Percentiles rank a stretch among this genome's conserved stretches.
Conservation (phyloP, 2,797 vertebrate species). For the Microctenopoma steveboyesi region DNA sequence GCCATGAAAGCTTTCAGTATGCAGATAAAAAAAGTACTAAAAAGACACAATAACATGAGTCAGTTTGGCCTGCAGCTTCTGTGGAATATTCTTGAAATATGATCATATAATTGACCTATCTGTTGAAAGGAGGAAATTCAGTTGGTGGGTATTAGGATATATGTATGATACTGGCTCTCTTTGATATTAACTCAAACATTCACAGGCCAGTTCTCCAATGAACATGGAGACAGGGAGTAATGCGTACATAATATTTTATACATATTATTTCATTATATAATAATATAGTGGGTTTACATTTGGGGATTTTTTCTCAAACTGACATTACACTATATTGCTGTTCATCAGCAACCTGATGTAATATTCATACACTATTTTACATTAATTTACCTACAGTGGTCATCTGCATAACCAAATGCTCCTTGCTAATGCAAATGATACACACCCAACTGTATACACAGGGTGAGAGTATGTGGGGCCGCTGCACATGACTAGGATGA, state of each 20-base stretch:
- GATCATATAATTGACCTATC: slow-evolving; percentile 46
- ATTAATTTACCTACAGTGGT: slow-evolving; percentile 28
- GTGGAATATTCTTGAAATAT: slow-evolving; percentile 48
- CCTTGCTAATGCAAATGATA: slow-evolving; percentile 29
- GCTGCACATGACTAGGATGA: slow-evolving; percentile 1
- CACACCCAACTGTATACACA: slow-evolving; percentile 8
- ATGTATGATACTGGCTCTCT: slow-evolving; percentile 31
- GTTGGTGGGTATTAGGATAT: slow-evolving; percentile 14
- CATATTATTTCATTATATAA: too few relatives aligned
- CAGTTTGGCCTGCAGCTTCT: slow-evolving; percentile 47
- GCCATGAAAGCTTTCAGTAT: slow-evolving; percentile 47
- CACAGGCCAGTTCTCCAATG: slow-evolving; percentile 1
- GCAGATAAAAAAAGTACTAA: slow-evolving; percentile 41
- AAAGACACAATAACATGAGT: slow-evolving; percentile 57
- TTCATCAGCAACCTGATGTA: slow-evolving; percentile 2
- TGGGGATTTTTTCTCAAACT: neutral
- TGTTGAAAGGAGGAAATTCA: slow-evolving; percentile 58
- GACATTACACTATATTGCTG: neutral
- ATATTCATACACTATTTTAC: slow-evolving; percentile 7
- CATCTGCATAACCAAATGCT: slow-evolving; percentile 1
- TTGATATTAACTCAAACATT: slow-evolving; percentile 29
- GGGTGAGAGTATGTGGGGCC: slow-evolving; percentile 16
- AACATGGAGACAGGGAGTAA: slow-evolving; percentile 7
- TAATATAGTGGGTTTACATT: too few relatives aligned
- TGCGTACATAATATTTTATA: neutral